phyloP scores from a whole-genome alignment of 37 sponge, comb jelly and placozoan species.

The Ephydatia muelleri region DNA sequence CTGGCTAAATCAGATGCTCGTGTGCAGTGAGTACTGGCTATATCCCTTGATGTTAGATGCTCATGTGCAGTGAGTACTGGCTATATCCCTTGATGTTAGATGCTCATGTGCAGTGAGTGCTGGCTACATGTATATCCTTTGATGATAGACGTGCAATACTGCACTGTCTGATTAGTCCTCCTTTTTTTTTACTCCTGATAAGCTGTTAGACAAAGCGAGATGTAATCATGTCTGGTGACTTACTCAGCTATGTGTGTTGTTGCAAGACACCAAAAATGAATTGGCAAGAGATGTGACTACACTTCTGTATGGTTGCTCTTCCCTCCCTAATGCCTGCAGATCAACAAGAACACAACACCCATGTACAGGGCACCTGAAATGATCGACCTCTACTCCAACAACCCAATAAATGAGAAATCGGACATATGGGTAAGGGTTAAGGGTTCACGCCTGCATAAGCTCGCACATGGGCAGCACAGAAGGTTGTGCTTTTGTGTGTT shows the following conservation, averaged over 20 bases:
- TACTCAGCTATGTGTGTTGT: background rate
- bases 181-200: too few relatives aligned
- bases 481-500: background rate
- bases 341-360: slow-evolving; percentile 94
- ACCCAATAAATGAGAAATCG: slow-evolving; percentile 72
- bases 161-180: too few relatives aligned
- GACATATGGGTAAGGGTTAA: slow-evolving; percentile 83
- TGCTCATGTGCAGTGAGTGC: background rate
- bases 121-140: background rate
- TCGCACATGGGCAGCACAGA: too few relatives aligned
- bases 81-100: background rate
- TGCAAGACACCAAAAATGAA: background rate
- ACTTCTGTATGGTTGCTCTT: too few relatives aligned
- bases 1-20: too few relatives aligned
- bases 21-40: background rate
- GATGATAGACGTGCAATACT: too few relatives aligned
- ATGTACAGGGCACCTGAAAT: slow-evolving; percentile 97
- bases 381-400: slow-evolving; percentile 93
- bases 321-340: slow-evolving; percentile 60
- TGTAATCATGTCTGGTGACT: background rate
- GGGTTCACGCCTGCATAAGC: too few relatives aligned
- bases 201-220: background rate
- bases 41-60: background rate
- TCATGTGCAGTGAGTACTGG: background rate
- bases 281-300: background rate